Conservation (phyloP, 2,888 invertebrate species). For the Salticus scenicus region DNA sequence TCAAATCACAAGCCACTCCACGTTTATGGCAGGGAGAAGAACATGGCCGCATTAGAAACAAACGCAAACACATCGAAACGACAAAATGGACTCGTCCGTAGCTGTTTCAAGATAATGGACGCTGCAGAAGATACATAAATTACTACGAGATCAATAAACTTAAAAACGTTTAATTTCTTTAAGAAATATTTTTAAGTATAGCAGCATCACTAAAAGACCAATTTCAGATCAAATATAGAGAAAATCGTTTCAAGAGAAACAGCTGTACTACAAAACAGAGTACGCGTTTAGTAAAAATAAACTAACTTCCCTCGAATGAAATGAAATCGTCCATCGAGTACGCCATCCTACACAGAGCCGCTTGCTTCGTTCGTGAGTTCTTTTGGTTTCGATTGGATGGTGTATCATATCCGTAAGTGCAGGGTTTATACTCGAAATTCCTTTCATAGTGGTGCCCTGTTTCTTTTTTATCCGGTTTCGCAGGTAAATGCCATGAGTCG, state of each 20-base stretch:
- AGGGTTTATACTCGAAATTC: neutral
- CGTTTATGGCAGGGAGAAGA: conserved; percentile 42
- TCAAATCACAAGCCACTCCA: conserved; percentile 34
- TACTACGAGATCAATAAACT: neutral
- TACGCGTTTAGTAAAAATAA: neutral
- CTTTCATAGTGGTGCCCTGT: neutral
- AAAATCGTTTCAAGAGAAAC: neutral
- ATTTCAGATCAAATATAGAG: neutral
- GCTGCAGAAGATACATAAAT: neutral
- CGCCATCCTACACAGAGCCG: conserved; percentile 14
- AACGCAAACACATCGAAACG: conserved; percentile 62
- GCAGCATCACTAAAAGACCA: neutral
- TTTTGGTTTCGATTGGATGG: neutral
- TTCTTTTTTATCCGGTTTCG: conserved; percentile 5
- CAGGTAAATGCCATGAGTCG: conserved; percentile 16
- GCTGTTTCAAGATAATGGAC: conserved; percentile 23
- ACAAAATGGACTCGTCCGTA: conserved; percentile 54
- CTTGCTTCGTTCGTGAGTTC: neutral
- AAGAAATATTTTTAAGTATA: neutral
- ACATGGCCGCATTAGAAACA: conserved; percentile 67
- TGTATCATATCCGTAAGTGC: neutral
- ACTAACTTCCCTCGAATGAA: neutral
- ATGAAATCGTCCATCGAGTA: conserved; percentile 16
- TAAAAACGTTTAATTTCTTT: neutral
- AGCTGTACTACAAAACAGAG: conserved; percentile 21